Evolutionary conservation across 2,888 invertebrate species (phyloP).

Genomic region (Thumatha senex): DNA sequence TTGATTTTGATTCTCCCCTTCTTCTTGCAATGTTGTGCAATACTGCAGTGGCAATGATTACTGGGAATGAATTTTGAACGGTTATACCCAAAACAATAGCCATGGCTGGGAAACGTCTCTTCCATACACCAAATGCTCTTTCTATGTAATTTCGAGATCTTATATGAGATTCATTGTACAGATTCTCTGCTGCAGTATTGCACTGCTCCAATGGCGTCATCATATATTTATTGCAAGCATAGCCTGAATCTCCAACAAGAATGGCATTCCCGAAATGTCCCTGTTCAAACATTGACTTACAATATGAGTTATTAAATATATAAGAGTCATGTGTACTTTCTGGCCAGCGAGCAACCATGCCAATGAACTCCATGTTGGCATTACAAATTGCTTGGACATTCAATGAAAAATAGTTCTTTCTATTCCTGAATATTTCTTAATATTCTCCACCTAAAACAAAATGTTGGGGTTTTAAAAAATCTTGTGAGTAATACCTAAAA

Average conservation of each 20-base stretch:
- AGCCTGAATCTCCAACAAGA: background rate
- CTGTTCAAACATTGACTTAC: too few species aligned
- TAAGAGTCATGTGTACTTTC: too few species aligned
- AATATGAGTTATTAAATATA: too few species aligned
- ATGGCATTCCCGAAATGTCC: background rate
- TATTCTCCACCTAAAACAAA: background rate
- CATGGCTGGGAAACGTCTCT: background rate
- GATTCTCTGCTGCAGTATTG: background rate
- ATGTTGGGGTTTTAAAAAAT: too few species aligned
- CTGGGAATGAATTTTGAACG: background rate
- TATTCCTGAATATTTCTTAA: background rate
- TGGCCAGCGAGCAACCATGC: too few species aligned
- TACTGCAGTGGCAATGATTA: background rate
- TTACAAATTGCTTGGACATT: too few species aligned
- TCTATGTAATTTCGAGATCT: background rate
- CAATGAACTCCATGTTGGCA: too few species aligned
- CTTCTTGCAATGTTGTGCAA: background rate
- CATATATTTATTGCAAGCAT: too few species aligned
- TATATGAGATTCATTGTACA: background rate
- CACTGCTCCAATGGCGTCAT: too few species aligned
- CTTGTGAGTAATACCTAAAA: too few species aligned
- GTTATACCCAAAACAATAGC: background rate
- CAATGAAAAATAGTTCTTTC: background rate
- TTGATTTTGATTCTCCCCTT: background rate
- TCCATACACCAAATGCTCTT: background rate